These are phyloP conservation scores for Podilymbus podiceps DNA, from an alignment of 2,113 vertebrate species.

Conservation along the genomic window DNA sequence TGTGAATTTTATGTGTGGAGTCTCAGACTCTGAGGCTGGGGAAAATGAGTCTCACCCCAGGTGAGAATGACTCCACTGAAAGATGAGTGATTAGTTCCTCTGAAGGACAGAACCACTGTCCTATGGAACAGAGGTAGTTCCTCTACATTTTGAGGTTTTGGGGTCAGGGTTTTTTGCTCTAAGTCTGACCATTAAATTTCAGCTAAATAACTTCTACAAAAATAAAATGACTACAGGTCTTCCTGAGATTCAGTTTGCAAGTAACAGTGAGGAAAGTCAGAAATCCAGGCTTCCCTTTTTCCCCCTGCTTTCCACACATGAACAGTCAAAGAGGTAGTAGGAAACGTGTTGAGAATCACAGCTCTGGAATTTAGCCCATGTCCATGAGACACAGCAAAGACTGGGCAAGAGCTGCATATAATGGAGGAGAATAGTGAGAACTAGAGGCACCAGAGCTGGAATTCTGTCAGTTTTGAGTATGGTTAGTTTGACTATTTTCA, in stretches of 20 bases:
- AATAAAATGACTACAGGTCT: neutral
- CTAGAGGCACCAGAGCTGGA: neutral
- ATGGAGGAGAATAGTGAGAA: neutral
- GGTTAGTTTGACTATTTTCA: neutral
- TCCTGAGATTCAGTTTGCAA: neutral
- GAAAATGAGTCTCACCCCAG: neutral
- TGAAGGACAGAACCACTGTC: neutral
- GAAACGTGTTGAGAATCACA: neutral
- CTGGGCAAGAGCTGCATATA: neutral
- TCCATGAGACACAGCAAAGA: neutral
- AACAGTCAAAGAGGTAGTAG: neutral
- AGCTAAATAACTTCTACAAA: neutral
- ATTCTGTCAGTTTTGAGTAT: neutral
- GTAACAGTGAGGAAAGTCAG: neutral
- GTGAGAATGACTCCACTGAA: neutral
- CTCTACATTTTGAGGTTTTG: neutral
- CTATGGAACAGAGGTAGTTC: neutral
- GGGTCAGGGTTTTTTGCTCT: neutral
- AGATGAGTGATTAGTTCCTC: neutral
- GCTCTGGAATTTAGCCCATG: neutral
- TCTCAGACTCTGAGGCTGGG: neutral
- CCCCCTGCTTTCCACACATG: neutral
- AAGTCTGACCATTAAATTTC: neutral
- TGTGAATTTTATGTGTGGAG: fast-evolving
- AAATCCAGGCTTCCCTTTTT: neutral